Conservation (phyloP, 2,797 vertebrate genomes). For the Lateolabrax maculatus region DNA sequence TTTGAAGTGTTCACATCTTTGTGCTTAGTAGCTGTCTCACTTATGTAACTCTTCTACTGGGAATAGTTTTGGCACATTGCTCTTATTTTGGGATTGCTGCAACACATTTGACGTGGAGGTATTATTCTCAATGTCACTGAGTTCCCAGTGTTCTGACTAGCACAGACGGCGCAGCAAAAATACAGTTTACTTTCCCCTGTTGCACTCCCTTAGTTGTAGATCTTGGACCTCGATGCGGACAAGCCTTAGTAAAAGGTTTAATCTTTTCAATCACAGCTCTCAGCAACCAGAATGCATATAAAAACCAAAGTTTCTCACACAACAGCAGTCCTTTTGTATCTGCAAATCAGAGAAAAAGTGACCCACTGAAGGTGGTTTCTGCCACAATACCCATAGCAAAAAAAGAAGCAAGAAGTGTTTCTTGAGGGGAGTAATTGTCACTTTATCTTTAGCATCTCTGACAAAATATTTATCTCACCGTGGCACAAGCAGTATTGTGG, state of each 20-base stretch:
- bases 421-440: conserved; percentile 75
- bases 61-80: conserved; percentile 61
- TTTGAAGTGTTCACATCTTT: conserved; percentile 59
- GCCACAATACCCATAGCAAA: conserved; percentile 50
- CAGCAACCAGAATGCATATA: conserved; percentile 41
- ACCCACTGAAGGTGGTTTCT: conserved; percentile 38
- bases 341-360: conserved; percentile 54
- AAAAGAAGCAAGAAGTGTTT: conserved; percentile 60
- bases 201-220: conserved; percentile 53
- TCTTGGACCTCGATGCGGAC: conserved; percentile 63
- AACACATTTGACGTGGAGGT: conserved; percentile 69
- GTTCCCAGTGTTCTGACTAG: conserved; percentile 57
- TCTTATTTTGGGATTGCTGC: conserved; percentile 72
- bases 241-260: conserved; percentile 55
- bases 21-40: conserved; percentile 48
- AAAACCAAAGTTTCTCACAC: conserved; percentile 45
- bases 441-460: conserved; percentile 78
- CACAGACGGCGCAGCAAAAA: conserved; percentile 48
- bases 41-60: conserved; percentile 63
- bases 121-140: conserved; percentile 67
- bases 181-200: conserved; percentile 51
- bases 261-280: conserved; percentile 59
- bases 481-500: conserved; percentile 60
- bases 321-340: conserved; percentile 32
- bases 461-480: conserved; percentile 81